Conservation (phyloP, 2,888 invertebrate genomes). For the Erynnis tages region DNA sequence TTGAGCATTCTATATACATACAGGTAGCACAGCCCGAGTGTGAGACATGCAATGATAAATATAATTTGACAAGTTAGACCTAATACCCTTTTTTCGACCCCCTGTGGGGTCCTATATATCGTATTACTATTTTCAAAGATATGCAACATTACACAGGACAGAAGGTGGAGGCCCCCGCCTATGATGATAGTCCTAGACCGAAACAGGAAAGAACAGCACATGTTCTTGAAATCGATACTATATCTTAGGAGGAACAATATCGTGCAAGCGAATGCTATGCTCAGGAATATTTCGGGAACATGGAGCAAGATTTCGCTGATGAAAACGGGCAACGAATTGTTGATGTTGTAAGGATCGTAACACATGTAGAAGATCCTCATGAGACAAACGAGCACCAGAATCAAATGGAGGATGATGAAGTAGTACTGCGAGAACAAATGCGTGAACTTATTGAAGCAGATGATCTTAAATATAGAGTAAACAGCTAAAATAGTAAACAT, state of each 20-base stretch:
- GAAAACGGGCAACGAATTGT: constrained; percentile 88
- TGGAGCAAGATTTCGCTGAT: constrained; percentile 91
- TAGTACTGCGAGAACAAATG: constrained; percentile 94
- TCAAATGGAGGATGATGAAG: constrained; percentile 91
- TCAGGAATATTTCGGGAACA: constrained; percentile 92
- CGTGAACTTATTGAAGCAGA: constrained; percentile 92
- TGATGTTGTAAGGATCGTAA: constrained; percentile 96
- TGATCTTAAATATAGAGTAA: constrained; percentile 92
- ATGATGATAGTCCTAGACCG: constrained; percentile 89
- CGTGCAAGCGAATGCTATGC: constrained; percentile 93
- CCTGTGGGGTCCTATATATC: constrained; percentile 67
- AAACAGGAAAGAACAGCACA: constrained; percentile 85
- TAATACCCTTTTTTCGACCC: constrained; percentile 82
- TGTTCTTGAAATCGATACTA: constrained; percentile 88
- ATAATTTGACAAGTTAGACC: constrained; percentile 91
- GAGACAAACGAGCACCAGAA: constrained; percentile 90
- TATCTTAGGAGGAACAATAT: constrained; percentile 92
- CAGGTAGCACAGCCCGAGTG: constrained; percentile 91
- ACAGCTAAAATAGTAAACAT: constrained; percentile 92
- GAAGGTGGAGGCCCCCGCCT: constrained; percentile 89
- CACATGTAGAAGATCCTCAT: constrained; percentile 93
- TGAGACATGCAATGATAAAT: constrained; percentile 91
- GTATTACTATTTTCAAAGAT: constrained; percentile 85
- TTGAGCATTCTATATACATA: constrained; percentile 91
- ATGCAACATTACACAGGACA: constrained; percentile 91